These are phyloP conservation scores for Phyllostomus hastatus DNA, from an alignment of 2,113 vertebrate species.

Conservation along the genomic window DNA sequence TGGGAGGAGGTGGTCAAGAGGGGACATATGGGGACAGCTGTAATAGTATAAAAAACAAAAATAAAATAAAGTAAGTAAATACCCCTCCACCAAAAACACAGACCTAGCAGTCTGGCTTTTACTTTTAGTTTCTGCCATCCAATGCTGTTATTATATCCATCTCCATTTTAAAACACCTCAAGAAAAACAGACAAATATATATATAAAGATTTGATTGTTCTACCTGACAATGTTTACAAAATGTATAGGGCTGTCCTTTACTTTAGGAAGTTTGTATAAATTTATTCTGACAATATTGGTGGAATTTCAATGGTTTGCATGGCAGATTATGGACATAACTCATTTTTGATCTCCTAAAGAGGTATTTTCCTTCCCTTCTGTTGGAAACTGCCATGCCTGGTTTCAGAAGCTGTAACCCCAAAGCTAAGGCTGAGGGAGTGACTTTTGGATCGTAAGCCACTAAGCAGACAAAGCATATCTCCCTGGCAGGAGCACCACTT, in stretches of 20 bases:
- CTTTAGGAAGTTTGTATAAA: background rate
- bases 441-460: too few relatives aligned
- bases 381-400: too few relatives aligned
- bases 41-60: too few relatives aligned
- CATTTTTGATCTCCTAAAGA: background rate
- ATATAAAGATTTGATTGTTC: background rate
- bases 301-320: background rate
- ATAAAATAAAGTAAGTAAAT: too few relatives aligned
- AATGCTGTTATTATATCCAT: background rate
- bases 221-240: background rate
- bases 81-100: background rate
- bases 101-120: background rate
- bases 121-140: background rate
- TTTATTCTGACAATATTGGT: background rate
- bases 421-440: too few relatives aligned
- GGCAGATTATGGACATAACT: background rate
- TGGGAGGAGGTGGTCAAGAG: too few relatives aligned
- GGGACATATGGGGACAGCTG: too few relatives aligned
- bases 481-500: too few relatives aligned
- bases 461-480: too few relatives aligned
- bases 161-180: background rate
- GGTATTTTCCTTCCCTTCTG: background rate
- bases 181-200: background rate
- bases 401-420: too few relatives aligned
- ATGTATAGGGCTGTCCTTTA: background rate